Evolutionary conservation across 2,888 invertebrate genomes (phyloP).

Genomic region (Drosophila acutilabella): DNA sequence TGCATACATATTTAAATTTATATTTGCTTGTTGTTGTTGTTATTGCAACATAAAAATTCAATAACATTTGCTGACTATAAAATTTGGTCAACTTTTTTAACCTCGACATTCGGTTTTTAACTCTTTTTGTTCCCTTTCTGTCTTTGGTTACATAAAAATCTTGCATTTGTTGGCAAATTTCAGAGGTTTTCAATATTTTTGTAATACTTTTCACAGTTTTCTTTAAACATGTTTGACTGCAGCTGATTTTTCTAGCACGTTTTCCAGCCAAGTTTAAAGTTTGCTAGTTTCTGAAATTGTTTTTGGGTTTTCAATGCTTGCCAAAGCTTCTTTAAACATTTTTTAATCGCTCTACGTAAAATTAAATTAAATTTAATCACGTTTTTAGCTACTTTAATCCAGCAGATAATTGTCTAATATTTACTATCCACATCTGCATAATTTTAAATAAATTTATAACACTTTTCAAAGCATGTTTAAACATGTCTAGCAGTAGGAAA

Average conservation of each 20-base stretch:
- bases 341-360: background rate
- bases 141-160: conserved; percentile 50
- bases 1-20: conserved; percentile 18
- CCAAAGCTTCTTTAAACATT: conserved; percentile 6
- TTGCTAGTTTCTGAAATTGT: background rate
- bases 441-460: too few relatives aligned
- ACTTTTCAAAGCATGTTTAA: too few relatives aligned
- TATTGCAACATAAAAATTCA: conserved; percentile 67
- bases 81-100: conserved; percentile 28
- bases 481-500: too few relatives aligned
- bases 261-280: background rate
- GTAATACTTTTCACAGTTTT: conserved; percentile 27
- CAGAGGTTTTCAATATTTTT: conserved; percentile 43
- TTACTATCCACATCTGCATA: too few relatives aligned
- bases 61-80: conserved; percentile 65
- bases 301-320: conserved; percentile 33
- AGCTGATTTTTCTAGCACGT: conserved; percentile 27
- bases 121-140: background rate
- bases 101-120: conserved; percentile 57
- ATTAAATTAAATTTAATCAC: conserved; percentile 6
- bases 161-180: conserved; percentile 36
- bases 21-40: conserved; percentile 17
- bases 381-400: conserved; percentile 15
- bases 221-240: conserved; percentile 10
- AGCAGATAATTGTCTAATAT: background rate